Evolutionary conservation across 2,113 vertebrate species (phyloP), one percentile per base, ranked within the genome.

Genomic region (Stigmatopora argus): DNA sequence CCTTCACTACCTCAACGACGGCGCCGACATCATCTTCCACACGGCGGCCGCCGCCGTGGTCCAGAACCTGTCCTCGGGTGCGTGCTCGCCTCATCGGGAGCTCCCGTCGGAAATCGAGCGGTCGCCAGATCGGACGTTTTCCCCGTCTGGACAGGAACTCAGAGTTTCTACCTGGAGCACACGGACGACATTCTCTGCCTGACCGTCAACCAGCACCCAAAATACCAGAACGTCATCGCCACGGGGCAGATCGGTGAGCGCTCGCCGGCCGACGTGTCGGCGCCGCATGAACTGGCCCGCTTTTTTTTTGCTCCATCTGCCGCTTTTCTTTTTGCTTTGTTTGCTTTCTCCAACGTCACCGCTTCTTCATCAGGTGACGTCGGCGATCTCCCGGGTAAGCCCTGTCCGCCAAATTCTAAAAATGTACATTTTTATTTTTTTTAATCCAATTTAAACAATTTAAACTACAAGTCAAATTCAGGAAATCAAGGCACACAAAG

Each of bases 161-260:
- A 99, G 86, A 99, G 93, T 67, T 99, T 98, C 91, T 99, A 99
- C 87, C 88, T 98, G 87, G 96, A 99, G 70, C 97, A 99, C 82
- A 98, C 96, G 0, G 96, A 98, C 3, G 96, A 98, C 87, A 97
- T 99, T 82, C 94, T 99, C 35, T 98, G 96, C 80, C 91, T 99
- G 77, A 98, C 96, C 0, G 94, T 98, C 86, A 99, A 99, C 72
- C 97, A 98, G 68, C 97, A 99, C 68, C 97, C 96, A 15, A 99
- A 99, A 78, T 99, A 95, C 85, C 94, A 95, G 64, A 98, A 98
- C 19, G 64, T 98, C 77, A 94, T 98, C 70, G 97, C 97, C 55
- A 98, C 94, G 9, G 97, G 96, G 67, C 97, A 99, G 89, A 98
- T 98, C 45, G 97, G 97, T 99, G 90, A 78, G 95, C 74, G 60